phyloP scores from a whole-genome alignment of 2,113 vertebrate species.

The Rhinolophus ferrumequinum region DNA sequence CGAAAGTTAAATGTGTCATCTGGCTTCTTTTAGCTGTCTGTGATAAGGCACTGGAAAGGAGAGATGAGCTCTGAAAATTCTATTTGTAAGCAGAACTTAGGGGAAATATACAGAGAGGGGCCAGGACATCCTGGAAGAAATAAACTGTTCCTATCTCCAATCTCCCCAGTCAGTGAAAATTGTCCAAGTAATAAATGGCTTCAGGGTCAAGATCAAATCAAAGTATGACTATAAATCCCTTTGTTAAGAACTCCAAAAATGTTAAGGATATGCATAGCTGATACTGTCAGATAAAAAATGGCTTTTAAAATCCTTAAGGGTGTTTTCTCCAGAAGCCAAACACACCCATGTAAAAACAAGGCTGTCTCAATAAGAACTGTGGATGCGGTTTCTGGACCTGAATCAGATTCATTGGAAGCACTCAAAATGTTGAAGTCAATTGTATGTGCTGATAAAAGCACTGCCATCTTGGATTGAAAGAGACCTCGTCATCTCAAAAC shows the following conservation, averaged over 20 bases:
- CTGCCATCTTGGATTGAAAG: not conserved
- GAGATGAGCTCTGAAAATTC: conserved; percentile 16
- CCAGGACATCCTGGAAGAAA: not conserved
- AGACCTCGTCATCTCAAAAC: not conserved
- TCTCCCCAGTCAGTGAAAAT: not conserved
- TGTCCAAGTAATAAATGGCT: conserved; percentile 15
- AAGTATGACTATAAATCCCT: not conserved
- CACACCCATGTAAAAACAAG: not conserved
- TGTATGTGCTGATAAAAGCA: not conserved
- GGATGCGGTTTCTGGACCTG: not conserved
- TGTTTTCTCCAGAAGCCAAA: not conserved
- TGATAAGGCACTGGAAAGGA: not conserved
- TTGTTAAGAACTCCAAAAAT: conserved; percentile 47
- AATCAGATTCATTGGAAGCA: not conserved
- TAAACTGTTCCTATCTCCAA: not conserved
- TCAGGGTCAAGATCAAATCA: conserved; percentile 49
- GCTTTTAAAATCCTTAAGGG: not conserved
- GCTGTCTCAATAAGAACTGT: not conserved
- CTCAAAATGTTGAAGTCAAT: conserved; percentile 4
- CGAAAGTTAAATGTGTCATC: not conserved
- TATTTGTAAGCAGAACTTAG: conserved; percentile 22
- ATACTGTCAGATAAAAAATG: not conserved
- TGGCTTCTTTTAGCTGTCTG: not conserved
- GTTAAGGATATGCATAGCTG: not conserved
- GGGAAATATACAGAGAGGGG: not conserved